A percentile compares a stretch with the other conserved stretches of the same genome.
phyloP scores from a whole-genome alignment of 2,888 invertebrate species.

The Meghimatium bilineatum region DNA sequence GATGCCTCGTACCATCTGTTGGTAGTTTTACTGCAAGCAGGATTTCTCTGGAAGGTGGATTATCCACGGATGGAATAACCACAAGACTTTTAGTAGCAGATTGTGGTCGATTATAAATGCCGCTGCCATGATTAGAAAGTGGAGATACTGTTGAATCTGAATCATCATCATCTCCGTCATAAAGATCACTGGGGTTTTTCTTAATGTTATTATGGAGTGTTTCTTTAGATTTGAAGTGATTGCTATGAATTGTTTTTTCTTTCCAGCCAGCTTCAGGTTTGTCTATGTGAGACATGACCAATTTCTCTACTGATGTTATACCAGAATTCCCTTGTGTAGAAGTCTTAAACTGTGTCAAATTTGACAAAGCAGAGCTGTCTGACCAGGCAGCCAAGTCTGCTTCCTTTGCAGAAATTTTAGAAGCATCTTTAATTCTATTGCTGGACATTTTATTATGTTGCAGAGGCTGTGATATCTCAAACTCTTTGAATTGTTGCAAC shows the following conservation, averaged over 20 bases:
- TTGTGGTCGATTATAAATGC: not conserved
- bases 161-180: conserved; percentile 48
- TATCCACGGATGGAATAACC: conserved; percentile 42
- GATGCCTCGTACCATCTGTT: conserved; percentile 51
- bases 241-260: conserved; percentile 5
- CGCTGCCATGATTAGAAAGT: not conserved
- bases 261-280: conserved; percentile 22
- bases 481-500: not conserved
- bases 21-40: conserved; percentile 52
- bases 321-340: not conserved
- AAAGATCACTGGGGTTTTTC: conserved; percentile 1
- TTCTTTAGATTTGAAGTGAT: conserved; percentile 7
- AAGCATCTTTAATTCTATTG: not conserved
- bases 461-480: not conserved
- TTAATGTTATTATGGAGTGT: not conserved
- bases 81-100: conserved; percentile 27
- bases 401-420: not conserved
- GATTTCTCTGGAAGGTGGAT: conserved; percentile 30
- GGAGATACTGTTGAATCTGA: conserved; percentile 28
- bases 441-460: not conserved
- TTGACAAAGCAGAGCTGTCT: conserved; percentile 18
- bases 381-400: not conserved
- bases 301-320: conserved; percentile 8
- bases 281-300: conserved; percentile 35
- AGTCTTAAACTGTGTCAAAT: not conserved